These are phyloP conservation scores for Amphipyra tragopoginis DNA, from an alignment of 2,888 invertebrate species.

Conservation along the genomic window DNA sequence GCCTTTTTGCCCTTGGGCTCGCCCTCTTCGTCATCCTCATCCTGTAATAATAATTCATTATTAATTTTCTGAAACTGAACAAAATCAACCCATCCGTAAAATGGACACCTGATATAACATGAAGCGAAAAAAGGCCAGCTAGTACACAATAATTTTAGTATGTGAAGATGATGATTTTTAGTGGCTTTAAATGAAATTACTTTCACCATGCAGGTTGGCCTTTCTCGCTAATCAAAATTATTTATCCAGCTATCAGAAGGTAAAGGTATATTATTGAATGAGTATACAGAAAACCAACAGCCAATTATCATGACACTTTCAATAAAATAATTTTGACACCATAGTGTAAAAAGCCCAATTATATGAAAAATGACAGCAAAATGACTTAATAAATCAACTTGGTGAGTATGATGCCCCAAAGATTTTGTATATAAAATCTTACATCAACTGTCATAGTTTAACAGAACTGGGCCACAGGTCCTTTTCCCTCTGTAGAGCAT, in stretches of 20 bases:
- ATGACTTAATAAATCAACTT: conserved; percentile 10
- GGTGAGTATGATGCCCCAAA: conserved; percentile 3
- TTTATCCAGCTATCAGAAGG: conserved; percentile 78
- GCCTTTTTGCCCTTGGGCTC: conserved; percentile 95
- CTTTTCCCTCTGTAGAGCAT: conserved; percentile 82
- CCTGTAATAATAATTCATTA: conserved; percentile 73
- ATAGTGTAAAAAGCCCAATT: conserved; percentile 60
- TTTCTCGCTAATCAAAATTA: conserved; percentile 12
- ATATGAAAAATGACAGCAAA: conserved; percentile 66
- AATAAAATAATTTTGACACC: conserved; percentile 54
- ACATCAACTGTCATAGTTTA: conserved; percentile 61
- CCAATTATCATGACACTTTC: conserved; percentile 68
- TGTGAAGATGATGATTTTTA: too few relatives aligned
- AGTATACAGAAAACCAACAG: conserved; percentile 88
- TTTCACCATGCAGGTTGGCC: conserved; percentile 1
- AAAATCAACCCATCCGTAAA: not conserved
- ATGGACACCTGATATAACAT: not conserved
- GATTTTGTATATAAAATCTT: conserved; percentile 15
- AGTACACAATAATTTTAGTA: too few relatives aligned
- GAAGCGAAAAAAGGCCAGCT: conserved; percentile 18
- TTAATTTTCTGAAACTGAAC: not conserved
- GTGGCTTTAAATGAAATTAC: not conserved
- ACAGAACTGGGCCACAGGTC: conserved; percentile 70
- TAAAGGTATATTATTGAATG: conserved; percentile 81
- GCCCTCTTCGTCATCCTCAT: conserved; percentile 93